Base-by-base conservation (phyloP, 2,113 vertebrate genomes). In the Bos indicus region DNA sequence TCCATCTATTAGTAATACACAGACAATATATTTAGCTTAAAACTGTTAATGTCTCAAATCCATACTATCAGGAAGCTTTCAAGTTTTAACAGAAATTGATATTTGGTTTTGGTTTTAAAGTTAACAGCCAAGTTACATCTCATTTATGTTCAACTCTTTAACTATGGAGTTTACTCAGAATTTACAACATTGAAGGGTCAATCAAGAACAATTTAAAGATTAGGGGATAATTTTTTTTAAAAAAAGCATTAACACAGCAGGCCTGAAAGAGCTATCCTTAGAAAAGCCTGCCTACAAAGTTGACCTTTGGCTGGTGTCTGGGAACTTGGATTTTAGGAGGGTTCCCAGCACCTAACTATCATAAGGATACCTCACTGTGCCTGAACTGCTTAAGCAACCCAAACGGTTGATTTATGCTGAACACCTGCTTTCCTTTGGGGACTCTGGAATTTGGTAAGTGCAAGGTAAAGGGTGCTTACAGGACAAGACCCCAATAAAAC, bases 21-120 rank as follows among this genome's bases (percentile, higher is more conserved):
- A 67, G 40, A 91, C 14, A 82, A 84, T 78, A 95, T 57, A 54
- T 52, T 88, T 86, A 56, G 62, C 1, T 88, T 33, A 51, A 43
- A 84, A 98, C 59, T 26, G 43, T 52, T 48, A 8, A 16, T 33
- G 23, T 95, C 13, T 74, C 59, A 96, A 82, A 54, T 77, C 17
- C 25, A 67, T 21, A 77, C 57, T 94, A 83, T n/a, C 8, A 57
- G 15, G 40, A 95, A 86, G 8, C 43, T 88, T 88, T 80, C 36
- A 88, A n/a, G 46, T 96, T n/a, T 96, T 83, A 93, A 56, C 2
- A 97, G 46, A 98, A 91, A 90, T 25, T 78, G 94, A 30, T 82
- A 59, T 81, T 86, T 93, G 40, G 52, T 80, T 28, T 92, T 90
- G n/a, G 51, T 88, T 91, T 97, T 91, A 84, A 97, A 96, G 25